Evolutionary conservation across 2,797 vertebrate genomes (phyloP), one percentile per base, ranked within the genome.

Genomic region (Tachyglossus aculeatus): DNA sequence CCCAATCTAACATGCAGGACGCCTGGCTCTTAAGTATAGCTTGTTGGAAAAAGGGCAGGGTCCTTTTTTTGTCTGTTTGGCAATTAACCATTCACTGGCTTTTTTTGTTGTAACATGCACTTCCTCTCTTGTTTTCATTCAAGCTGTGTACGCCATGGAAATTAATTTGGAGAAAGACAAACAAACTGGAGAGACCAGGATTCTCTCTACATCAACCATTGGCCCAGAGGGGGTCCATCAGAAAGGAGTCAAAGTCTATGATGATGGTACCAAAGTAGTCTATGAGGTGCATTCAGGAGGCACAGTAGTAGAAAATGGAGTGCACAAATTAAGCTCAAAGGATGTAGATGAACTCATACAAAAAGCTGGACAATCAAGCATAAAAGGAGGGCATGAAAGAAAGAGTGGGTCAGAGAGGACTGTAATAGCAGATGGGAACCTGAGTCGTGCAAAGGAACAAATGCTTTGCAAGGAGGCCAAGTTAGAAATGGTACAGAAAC

Each of bases 111-210:
- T 94, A 94, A 94, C 93, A 91, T 89, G 92, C 93, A 94, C 93
- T 92, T 93, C 93, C 93, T 94, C 86, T 94, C 92, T 94, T 94
- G 91, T 94, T 94, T 94, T 89, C 88, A 80, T 93, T 93, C 92
- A 95, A 99, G 97, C 96, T 88, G 93, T 98, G 92, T 98, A 96
- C 91, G 96, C 96, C 94, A 98, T 99, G 98, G 96, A 98, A 96
- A 97, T 98, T 95, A 98, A 95, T 92, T 95, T 98, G 84, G 94
- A 99, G 93, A 97, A 96, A 85, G 96, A 98, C 94, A 95, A 92
- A 81, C 95, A 94, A 87, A 98, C 95, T 32, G 96, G 98, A 55
- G 95, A 96, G 92, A 97, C 95, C 90, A 96, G 94, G 86, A 90
- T 97, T 94, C 94, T 99, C 90, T 99, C 97, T 29, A 86, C 96